Conservation (phyloP, 2,797 vertebrate species). For the Melanitta fusca region DNA sequence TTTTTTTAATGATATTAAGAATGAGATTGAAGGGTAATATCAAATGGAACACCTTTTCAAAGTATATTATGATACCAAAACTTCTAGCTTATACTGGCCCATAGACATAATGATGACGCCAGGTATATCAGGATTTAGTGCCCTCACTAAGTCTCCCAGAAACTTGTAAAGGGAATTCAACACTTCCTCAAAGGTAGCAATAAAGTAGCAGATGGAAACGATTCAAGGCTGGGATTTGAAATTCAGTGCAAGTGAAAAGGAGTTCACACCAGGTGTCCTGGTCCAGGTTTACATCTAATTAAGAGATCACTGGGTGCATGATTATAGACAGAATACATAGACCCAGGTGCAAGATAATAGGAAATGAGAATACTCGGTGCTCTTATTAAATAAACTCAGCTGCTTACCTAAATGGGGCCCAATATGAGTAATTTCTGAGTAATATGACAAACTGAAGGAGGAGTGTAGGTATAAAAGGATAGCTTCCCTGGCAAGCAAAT, state of each 20-base stretch:
- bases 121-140: not conserved
- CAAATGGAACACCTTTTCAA: not conserved
- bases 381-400: not conserved
- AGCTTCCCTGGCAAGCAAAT: not conserved
- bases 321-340: not conserved
- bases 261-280: not conserved
- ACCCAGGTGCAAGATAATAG: not conserved
- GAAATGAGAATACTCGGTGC: not conserved
- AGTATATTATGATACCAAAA: not conserved
- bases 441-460: not conserved
- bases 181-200: not conserved
- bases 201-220: not conserved
- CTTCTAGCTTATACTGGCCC: not conserved
- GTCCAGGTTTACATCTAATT: not conserved
- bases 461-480: not conserved
- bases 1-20: not conserved
- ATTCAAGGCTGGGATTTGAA: not conserved
- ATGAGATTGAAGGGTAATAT: not conserved
- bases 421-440: not conserved
- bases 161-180: not conserved
- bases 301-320: not conserved
- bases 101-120: not conserved
- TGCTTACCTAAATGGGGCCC: not conserved
- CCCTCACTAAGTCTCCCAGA: not conserved
- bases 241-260: not conserved